Evolutionary conservation across 1,140 invertebrate genomes (phyloP).

Genomic region (Drosophila tropicalis): DNA sequence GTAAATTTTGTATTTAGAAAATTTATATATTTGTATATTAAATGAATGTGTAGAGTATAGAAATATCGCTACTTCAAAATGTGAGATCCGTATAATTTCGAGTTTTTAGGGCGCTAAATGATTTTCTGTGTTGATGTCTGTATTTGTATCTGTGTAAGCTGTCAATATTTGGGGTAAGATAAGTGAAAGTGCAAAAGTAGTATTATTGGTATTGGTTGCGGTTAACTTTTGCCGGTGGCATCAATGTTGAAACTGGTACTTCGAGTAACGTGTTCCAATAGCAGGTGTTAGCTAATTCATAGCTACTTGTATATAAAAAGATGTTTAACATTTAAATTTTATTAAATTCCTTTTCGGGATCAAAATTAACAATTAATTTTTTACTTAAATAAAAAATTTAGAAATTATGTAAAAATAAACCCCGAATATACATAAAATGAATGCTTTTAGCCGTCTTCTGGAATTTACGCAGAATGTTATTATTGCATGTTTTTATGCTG

Average conservation of each 20-base stretch:
- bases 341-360: too few relatives aligned
- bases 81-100: neutral
- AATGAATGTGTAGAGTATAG: too few relatives aligned
- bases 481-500: too few relatives aligned
- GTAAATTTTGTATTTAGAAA: too few relatives aligned
- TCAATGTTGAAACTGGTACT: neutral
- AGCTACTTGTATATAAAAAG: too few relatives aligned
- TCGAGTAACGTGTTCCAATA: neutral
- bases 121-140: neutral
- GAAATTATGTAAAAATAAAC: neutral
- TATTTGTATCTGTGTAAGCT: constrained; percentile 1
- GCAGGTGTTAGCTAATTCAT: too few relatives aligned
- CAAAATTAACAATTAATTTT: neutral
- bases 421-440: too few relatives aligned
- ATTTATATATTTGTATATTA: too few relatives aligned
- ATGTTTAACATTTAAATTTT: too few relatives aligned
- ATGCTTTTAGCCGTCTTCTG: too few relatives aligned
- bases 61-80: too few relatives aligned
- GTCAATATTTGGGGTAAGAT: constrained; percentile 44
- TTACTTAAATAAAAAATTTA: neutral
- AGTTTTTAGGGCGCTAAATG: constrained; percentile 11
- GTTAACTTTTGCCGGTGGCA: neutral
- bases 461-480: too few relatives aligned
- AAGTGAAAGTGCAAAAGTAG: constrained; percentile 73
- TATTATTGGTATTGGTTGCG: constrained; percentile 9